Percentiles rank a stretch among this genome's conserved stretches.
phyloP scores from a whole-genome alignment of 2,888 invertebrate species.

The Synanthedon formicaeformis region DNA sequence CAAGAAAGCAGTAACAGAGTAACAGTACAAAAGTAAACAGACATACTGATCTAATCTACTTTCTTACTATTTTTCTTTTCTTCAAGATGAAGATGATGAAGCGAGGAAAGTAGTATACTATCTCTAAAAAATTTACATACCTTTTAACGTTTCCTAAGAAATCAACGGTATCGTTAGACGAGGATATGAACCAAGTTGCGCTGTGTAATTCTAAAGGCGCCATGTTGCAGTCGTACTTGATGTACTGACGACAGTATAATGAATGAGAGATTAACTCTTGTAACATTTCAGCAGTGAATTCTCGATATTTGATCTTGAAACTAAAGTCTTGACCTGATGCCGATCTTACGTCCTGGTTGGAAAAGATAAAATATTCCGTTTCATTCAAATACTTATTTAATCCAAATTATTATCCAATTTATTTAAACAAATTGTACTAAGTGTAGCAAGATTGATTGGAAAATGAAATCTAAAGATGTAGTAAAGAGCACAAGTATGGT shows the following conservation, averaged over 20 bases:
- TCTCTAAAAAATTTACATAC: constrained; percentile 31
- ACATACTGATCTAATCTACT: too few relatives aligned
- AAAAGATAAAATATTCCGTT: background rate
- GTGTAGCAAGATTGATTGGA: background rate
- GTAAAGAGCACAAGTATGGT: too few relatives aligned
- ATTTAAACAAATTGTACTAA: too few relatives aligned
- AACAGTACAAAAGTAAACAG: too few relatives aligned
- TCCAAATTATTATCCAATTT: too few relatives aligned
- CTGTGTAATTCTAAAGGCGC: constrained; percentile 89
- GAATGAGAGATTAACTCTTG: constrained; percentile 92
- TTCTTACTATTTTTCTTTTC: background rate
- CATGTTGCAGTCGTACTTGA: constrained; percentile 91
- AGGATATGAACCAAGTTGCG: constrained; percentile 90
- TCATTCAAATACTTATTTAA: background rate
- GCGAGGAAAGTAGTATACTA: background rate
- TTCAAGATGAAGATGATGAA: background rate
- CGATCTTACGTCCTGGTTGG: constrained; percentile 79
- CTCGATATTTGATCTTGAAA: constrained; percentile 87
- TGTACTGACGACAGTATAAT: constrained; percentile 87
- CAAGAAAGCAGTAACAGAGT: too few relatives aligned
- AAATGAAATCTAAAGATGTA: too few relatives aligned
- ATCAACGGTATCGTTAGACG: constrained; percentile 83
- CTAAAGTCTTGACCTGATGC: constrained; percentile 84
- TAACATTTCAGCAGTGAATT: constrained; percentile 91
- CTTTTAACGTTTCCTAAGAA: constrained; percentile 86